Evolutionary conservation across 2,113 vertebrate genomes (phyloP), one percentile per base, ranked within the genome.

Genomic region (Diglossa brunneiventris): DNA sequence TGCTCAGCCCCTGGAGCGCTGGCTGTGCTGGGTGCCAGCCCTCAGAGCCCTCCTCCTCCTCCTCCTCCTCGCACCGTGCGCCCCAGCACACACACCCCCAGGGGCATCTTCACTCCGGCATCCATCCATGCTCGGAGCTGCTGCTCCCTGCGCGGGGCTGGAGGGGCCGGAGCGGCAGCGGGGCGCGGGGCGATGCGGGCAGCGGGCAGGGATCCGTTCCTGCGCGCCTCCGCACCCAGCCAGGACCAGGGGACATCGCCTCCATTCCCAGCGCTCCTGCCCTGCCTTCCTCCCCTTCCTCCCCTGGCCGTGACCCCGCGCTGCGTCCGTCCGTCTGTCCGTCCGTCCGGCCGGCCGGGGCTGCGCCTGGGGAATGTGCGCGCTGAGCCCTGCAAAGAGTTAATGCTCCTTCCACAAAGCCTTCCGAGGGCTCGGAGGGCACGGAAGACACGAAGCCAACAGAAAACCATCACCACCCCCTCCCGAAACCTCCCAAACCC

Each of bases 191-290:
- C 52, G 56, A 75, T 44, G 70, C 47, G 61, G 39, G 52, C 30
- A n/a, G 14, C 56, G 7, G 18, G 5, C 53, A 69, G 53, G 44
- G 26, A 47, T 6, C 13, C 16, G n/a, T 4, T 9, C 16, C 56
- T 56, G 56, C 14, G 3, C 13, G 63, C n/a, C 49, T 10, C 20
- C 84, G 53, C 75, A 7, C 6, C n/a, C 4, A 2, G 20, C 4
- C 2, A 7, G 13, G 5, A 1, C 1, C 30, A 24, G 83, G 14
- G 70, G 35, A 27, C 26, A 23, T 1, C 1, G 1, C 24, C 10
- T 2, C 6, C 6, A 2, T 39, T 18, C 37, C 3, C 59, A 42
- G 30, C 0, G 9, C 55, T 42, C 27, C 15, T 0, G 3, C 31
- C 56, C 42, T 31, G 44, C 17, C 67, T 35, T 22, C 37, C 18